Evolutionary conservation across 1,140 invertebrate genomes (phyloP).

Genomic region (Chrysoperla carnea): DNA sequence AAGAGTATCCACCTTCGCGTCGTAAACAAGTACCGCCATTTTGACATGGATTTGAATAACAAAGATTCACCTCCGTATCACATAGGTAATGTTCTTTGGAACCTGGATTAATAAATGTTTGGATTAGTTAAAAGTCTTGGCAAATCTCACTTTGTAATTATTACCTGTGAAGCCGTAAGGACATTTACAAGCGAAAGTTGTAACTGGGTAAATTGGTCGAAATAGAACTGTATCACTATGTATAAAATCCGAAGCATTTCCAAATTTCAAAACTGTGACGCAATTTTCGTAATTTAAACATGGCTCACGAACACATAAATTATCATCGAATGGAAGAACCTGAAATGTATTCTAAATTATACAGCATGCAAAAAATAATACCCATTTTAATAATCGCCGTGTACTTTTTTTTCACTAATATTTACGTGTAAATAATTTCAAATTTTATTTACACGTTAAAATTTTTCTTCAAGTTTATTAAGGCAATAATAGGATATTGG

Average conservation of each 20-base stretch:
- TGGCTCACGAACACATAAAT: constrained; percentile 88
- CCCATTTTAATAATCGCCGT: no score
- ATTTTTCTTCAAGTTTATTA: no score
- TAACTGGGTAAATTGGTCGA: constrained; percentile 85
- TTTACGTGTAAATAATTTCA: no score
- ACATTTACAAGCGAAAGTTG: constrained; percentile 85
- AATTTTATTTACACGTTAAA: no score
- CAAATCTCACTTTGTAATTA: no score
- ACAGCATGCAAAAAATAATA: constrained; percentile 1
- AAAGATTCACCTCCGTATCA: constrained; percentile 92
- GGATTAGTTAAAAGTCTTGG: constrained; percentile 2
- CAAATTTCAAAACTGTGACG: constrained; percentile 79
- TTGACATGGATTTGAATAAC: constrained; percentile 88
- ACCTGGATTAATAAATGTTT: constrained; percentile 27
- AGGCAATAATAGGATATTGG: no score
- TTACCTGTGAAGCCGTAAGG: constrained; percentile 58
- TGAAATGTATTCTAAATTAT: constrained; percentile 18
- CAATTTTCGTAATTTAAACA: constrained; percentile 94
- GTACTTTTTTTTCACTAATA: no score
- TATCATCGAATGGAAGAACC: constrained; percentile 92
- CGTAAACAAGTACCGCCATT: constrained; percentile 77
- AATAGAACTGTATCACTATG: constrained; percentile 82
- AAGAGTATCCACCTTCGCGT: constrained; percentile 83
- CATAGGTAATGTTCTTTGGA: constrained; percentile 83
- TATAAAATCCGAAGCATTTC: constrained; percentile 85